These are phyloP conservation scores for Caenorhabditis brenneri DNA, from an alignment of 1,140 invertebrate genomes.

Conservation along the genomic window DNA sequence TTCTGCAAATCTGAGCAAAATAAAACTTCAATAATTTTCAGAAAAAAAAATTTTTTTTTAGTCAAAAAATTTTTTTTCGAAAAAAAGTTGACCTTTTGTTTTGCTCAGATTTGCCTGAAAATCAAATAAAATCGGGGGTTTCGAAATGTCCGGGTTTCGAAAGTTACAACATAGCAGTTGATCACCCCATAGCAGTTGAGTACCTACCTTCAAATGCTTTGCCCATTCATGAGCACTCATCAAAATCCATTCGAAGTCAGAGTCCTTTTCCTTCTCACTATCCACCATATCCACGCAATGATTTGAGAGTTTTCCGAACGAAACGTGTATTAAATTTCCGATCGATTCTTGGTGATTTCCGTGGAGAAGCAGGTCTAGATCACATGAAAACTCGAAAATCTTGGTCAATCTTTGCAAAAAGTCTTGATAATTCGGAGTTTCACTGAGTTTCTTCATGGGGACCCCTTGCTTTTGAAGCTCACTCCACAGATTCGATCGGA, in stretches of 20 bases:
- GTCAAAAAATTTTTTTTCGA: no score
- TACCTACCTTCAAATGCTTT: no score
- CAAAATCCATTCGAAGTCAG: conserved; percentile 21
- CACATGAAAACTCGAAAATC: neutral
- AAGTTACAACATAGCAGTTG: no score
- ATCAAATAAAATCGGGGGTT: no score
- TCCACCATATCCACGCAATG: neutral
- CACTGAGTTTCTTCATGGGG: neutral
- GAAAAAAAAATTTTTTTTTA: no score
- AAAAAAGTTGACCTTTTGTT: no score
- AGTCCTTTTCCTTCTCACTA: neutral
- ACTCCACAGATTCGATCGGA: neutral
- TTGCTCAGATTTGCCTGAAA: no score
- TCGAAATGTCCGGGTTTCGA: no score
- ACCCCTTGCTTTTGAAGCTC: conserved; percentile 4
- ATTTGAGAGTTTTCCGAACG: neutral
- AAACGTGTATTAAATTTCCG: neutral
- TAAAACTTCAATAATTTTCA: no score
- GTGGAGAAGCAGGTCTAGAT: neutral
- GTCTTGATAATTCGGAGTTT: neutral
- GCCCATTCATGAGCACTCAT: neutral
- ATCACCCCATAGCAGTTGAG: no score
- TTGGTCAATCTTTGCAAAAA: neutral
- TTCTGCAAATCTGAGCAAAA: no score
- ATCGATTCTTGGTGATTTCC: neutral